These are phyloP conservation scores for Tetrao urogallus DNA, from an alignment of 2,113 vertebrate species.

Conservation along the genomic window DNA sequence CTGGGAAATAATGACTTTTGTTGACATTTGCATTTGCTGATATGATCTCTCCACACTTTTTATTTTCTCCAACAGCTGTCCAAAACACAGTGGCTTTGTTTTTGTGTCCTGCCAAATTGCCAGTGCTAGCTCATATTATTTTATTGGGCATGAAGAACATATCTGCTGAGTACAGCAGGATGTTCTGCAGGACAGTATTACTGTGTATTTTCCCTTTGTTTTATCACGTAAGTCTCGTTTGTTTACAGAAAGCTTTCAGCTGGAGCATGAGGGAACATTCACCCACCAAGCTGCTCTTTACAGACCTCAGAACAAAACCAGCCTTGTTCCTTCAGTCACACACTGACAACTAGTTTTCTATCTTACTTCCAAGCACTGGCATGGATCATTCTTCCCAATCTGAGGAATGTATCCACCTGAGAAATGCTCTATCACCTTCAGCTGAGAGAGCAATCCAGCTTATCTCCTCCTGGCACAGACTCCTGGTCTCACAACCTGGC, in stretches of 20 bases:
- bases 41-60: slow-evolving; percentile 10
- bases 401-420: background rate
- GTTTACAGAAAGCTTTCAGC: background rate
- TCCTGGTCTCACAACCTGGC: background rate
- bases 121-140: slow-evolving; percentile 9
- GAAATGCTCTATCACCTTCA: background rate
- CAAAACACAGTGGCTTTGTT: slow-evolving; percentile 9
- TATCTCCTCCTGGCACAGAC: background rate
- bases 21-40: slow-evolving; percentile 48
- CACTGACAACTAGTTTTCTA: background rate
- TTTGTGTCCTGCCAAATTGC: slow-evolving; percentile 42
- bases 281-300: background rate
- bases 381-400: background rate
- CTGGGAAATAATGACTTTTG: background rate
- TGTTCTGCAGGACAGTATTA: background rate
- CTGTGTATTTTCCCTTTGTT: background rate
- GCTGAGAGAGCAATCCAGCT: background rate
- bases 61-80: slow-evolving; percentile 54
- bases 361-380: background rate
- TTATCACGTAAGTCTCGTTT: background rate
- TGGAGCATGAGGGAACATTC: slow-evolving; percentile 4
- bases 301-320: background rate
- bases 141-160: slow-evolving; percentile 42
- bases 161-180: slow-evolving; percentile 15
- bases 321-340: background rate